Conservation (phyloP, 37 sponge, comb jelly and placozoan species). For the Axinella damicornis region DNA sequence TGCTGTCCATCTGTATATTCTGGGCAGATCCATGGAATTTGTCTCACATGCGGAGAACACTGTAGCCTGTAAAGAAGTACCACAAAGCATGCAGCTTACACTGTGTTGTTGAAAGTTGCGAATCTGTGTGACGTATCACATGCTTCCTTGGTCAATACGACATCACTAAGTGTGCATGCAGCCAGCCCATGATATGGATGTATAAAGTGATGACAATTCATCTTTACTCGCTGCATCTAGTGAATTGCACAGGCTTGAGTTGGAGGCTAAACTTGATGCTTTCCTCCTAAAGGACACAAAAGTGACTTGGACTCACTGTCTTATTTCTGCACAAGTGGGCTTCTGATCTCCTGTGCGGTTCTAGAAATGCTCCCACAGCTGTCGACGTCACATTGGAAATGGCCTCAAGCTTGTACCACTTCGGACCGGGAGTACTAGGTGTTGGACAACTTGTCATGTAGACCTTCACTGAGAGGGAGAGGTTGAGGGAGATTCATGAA, state of each 20-base stretch:
- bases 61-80: background rate
- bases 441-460: too few species aligned
- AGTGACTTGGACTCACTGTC: background rate
- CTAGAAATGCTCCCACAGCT: background rate
- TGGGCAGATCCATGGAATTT: conserved; percentile 1
- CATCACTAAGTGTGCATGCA: too few species aligned
- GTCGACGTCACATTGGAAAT: background rate
- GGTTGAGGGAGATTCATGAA: too few species aligned
- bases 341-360: background rate
- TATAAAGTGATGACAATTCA: too few species aligned
- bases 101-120: too few species aligned
- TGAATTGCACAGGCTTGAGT: too few species aligned
- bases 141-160: background rate
- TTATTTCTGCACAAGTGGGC: background rate
- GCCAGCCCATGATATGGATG: too few species aligned
- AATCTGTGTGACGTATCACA: background rate
- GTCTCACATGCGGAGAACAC: conserved; percentile 21
- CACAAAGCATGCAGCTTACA: background rate
- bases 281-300: too few species aligned
- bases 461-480: too few species aligned
- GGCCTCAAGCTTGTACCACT: conserved; percentile 48
- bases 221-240: too few species aligned
- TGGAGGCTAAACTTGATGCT: too few species aligned
- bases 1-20: conserved; percentile 1
- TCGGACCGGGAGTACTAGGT: too few species aligned